Base-by-base conservation (phyloP, 1,140 invertebrate species). In the Agrilus planipennis region DNA sequence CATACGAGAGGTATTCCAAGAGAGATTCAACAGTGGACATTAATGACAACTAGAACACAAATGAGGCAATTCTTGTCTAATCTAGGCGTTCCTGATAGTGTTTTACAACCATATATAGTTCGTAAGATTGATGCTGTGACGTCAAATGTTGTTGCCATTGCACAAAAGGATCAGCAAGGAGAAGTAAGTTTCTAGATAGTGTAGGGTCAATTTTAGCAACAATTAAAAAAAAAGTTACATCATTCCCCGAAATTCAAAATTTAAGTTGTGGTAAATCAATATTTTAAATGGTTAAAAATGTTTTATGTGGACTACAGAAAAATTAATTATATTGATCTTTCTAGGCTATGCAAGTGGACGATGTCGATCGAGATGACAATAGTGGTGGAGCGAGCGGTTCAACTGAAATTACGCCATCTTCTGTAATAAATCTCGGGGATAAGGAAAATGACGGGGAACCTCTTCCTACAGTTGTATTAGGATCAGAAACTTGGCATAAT, bases 401-500 rank as follows among this genome's bases (percentile, higher is more conserved):
- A 16, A 22, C 4, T 28, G 36, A 35, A 19, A 37, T 37, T 27
- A 28, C 23, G 12, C 23, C 39, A n/a, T 18, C 12, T 10, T 14
- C 37, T 2, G 12, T n/a, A 28, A 41, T 45, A 2, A 40, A 40
- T 12, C 30, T 45, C 14, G 14, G 25, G 21, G 41, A 46, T 22
- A n/a, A n/a, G n/a, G n/a, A n/a, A n/a, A n/a, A n/a, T n/a, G 52
- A 57, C 27, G 29, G 47, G 4, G 65, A 65, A 40, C 51, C 61
- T 0, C 45, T 73, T 25, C 68, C 71, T 4, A 54, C 62, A 40
- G 64, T 76, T 12, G 57, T 67, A 4, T 49, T 70, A 15, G 72
- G 71, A 18, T 66, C 72, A 3, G 69, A 75, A 49, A 44, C 61
- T 0, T 77, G 75, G 75, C 73, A 75, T 52, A 58, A 44, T 41